Conservation (phyloP, 2,888 invertebrate species). For the Erpobdella octoculata region DNA sequence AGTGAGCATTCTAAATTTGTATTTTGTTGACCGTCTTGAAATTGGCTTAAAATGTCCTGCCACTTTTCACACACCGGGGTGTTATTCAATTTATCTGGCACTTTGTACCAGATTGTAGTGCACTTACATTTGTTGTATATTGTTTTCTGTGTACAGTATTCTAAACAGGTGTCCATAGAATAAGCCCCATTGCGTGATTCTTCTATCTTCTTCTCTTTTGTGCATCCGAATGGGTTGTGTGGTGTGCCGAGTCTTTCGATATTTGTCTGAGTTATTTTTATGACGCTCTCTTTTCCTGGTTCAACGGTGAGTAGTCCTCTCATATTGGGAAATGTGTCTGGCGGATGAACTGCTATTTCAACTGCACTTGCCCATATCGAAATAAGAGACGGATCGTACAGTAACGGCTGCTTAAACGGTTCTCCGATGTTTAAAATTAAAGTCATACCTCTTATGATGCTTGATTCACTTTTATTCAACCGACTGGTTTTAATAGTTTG, state of each 20-base stretch:
- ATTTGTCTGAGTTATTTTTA: background rate
- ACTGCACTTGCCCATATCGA: background rate
- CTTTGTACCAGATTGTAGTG: background rate
- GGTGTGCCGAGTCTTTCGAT: background rate
- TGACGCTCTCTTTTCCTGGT: constrained; percentile 1
- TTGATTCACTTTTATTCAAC: background rate
- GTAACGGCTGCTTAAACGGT: background rate
- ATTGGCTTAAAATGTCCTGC: too few species aligned
- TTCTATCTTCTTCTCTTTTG: background rate
- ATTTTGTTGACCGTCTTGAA: too few species aligned
- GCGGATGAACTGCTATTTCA: background rate
- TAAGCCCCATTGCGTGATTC: background rate
- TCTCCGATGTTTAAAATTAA: background rate
- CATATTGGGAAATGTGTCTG: background rate
- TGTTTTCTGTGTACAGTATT: background rate
- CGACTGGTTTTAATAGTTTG: background rate
- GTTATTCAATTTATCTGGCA: background rate
- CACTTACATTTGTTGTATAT: background rate
- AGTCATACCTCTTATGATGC: background rate
- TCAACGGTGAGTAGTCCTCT: constrained; percentile 6
- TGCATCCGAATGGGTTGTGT: constrained; percentile 9
- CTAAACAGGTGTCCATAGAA: background rate
- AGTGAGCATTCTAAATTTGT: too few species aligned
- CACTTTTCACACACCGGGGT: background rate
- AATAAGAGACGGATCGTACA: background rate